Base-by-base conservation (phyloP, 2,113 vertebrate species). In the Notarius lentiginosus region DNA sequence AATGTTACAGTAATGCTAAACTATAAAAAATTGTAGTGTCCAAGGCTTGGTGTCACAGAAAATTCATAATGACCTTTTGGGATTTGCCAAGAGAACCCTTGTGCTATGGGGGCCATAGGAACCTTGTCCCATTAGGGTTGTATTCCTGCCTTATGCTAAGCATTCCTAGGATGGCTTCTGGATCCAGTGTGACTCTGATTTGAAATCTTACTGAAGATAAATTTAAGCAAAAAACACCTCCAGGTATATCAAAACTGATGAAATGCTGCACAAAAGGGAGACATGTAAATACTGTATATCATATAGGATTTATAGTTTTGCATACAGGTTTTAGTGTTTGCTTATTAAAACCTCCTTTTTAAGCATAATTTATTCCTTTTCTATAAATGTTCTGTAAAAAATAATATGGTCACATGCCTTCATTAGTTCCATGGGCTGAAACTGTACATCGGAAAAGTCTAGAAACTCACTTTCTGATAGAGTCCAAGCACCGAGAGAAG, bases 401-500 rank as follows among this genome's bases (percentile, higher is more conserved):
- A 87, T 24, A 24, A 65, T 61, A 80, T 56, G 51, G 56, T 82
- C 56, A n/a, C 72, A 9, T 75, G n/a, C 73, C 24, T 86, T 81
- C 87, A 75, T 84, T 82, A 68, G 82, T 81, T 58, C 30, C 66
- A 51, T 80, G 65, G 41, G 58, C 68, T 87, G 53, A 60, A 87
- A 51, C 72, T 72, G 53, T 34, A 77, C 30, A 51, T 12, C 9
- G 14, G 51, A 81, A 82, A 51, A 72, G n/a, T 77, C 22, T 77
- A n/a, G 84, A 73, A 87, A 84, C 70, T 76, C 24, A 51, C 72
- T 85, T 30, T 56, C 9, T 27, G 53, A 58, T 53, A 86, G 63
- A 88, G 30, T 76, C 61, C 30, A 55, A 68, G 75, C 34, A 47
- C 66, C 92, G 85, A 90, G 87, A 89, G 87, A 90, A 89, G 87